A percentile compares a stretch with the other conserved stretches of the same genome.
phyloP scores from a whole-genome alignment of 2,888 invertebrate genomes.

The Biston stratarius region DNA sequence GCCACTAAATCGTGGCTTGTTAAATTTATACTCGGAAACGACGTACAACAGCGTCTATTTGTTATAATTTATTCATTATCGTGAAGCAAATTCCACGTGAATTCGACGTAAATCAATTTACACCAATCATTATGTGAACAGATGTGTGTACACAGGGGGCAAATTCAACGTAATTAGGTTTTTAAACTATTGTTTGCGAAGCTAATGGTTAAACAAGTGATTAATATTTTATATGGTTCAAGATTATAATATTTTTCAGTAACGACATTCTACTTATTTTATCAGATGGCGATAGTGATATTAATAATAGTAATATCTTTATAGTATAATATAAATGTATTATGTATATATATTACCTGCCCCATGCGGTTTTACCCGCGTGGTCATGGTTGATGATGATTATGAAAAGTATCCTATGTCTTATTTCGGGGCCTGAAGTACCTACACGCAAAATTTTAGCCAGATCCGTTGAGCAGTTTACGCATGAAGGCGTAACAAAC shows the following conservation, averaged over 20 bases:
- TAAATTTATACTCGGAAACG: conserved; percentile 52
- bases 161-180: conserved; percentile 25
- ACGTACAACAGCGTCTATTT: conserved; percentile 44
- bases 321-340: neutral
- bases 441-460: too few species aligned
- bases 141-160: conserved; percentile 34
- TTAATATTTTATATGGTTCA: conserved; percentile 15
- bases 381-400: too few species aligned
- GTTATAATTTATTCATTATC: conserved; percentile 48
- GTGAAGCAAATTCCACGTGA: conserved; percentile 39
- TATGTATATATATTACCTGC: too few species aligned
- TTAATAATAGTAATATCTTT: neutral
- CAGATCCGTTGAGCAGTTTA: too few species aligned
- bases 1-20: conserved; percentile 48
- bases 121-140: conserved; percentile 42
- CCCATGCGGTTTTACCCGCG: too few species aligned
- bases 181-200: conserved; percentile 26
- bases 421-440: too few species aligned
- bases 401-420: too few species aligned
- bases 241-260: conserved; percentile 3
- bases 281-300: neutral
- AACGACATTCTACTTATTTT: neutral
- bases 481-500: too few species aligned
- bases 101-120: conserved; percentile 46
- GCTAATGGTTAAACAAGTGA: conserved; percentile 28